A percentile compares a stretch with the other conserved stretches of the same genome.
phyloP scores from a whole-genome alignment of 2,113 vertebrate genomes.

The Butastur rufipennis region DNA sequence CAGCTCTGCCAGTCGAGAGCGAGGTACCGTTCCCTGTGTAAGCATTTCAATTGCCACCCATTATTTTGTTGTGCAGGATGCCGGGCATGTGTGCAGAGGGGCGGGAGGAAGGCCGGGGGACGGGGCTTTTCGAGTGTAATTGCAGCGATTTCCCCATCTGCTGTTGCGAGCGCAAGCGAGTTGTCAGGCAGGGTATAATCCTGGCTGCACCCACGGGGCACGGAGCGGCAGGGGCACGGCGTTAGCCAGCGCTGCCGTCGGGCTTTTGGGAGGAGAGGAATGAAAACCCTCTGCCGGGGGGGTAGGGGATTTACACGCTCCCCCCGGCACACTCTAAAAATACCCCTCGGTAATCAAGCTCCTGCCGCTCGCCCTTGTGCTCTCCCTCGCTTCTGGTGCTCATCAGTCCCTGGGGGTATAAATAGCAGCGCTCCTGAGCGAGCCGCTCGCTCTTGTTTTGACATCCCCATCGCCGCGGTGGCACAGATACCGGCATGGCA shows the following conservation, averaged over 20 bases:
- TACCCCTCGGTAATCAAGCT: constrained; percentile 51
- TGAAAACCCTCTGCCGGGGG: constrained; percentile 8
- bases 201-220: neutral
- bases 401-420: constrained; percentile 32
- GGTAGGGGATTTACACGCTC: constrained; percentile 43
- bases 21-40: neutral
- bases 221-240: constrained; percentile 34
- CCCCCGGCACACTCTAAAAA: constrained; percentile 45
- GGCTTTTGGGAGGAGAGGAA: neutral
- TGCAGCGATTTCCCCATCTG: constrained; percentile 63
- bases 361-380: constrained; percentile 27
- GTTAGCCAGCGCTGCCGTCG: constrained; percentile 8
- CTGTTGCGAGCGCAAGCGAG: neutral
- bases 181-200: constrained; percentile 52
- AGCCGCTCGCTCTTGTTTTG: neutral
- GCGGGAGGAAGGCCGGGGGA: rapidly evolving
- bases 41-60: neutral
- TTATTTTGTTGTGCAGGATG: neutral
- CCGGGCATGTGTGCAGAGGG: rapidly evolving
- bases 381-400: constrained; percentile 24
- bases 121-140: constrained; percentile 35
- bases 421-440: neutral
- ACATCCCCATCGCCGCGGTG: neutral
- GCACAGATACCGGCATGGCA: neutral
- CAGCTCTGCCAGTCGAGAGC: neutral